Conservation (phyloP, 2,888 invertebrate genomes). For the Brachyopa scutellaris region DNA sequence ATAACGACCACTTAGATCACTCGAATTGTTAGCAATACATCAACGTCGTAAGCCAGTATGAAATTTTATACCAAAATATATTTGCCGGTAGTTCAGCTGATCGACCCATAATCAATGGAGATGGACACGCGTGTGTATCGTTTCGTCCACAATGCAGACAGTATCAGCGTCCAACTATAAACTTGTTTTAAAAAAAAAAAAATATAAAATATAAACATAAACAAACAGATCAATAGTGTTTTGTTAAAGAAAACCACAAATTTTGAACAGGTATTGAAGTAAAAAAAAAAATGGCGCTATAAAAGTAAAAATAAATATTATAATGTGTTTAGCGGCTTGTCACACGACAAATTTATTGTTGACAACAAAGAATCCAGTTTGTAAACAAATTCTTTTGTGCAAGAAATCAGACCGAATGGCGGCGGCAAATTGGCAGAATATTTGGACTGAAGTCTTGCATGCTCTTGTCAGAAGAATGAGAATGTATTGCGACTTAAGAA, state of each 20-base stretch:
- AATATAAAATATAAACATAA: slow-evolving; percentile 28
- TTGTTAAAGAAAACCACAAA: slow-evolving; percentile 43
- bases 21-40: slow-evolving; percentile 45
- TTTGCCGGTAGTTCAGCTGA: slow-evolving; percentile 41
- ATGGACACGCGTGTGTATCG: slow-evolving; percentile 50
- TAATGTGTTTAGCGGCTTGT: slow-evolving; percentile 30
- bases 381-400: slow-evolving; percentile 48
- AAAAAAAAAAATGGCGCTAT: slow-evolving; percentile 4
- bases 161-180: slow-evolving; percentile 1
- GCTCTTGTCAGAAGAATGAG: slow-evolving; percentile 8
- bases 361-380: slow-evolving; percentile 69
- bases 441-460: slow-evolving; percentile 19
- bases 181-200: slow-evolving; percentile 57
- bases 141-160: neutral
- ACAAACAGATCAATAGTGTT: slow-evolving; percentile 8
- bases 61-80: slow-evolving; percentile 76
- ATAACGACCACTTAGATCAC: slow-evolving; percentile 51
- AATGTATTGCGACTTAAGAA: no score
- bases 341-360: slow-evolving; percentile 59
- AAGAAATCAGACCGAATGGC: neutral
- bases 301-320: slow-evolving; percentile 16
- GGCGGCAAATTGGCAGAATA: slow-evolving; percentile 20
- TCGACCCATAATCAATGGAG: slow-evolving; percentile 14
- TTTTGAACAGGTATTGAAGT: slow-evolving; percentile 42
- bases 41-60: slow-evolving; percentile 9